Conservation (phyloP, 2,888 invertebrate genomes). For the Epicampocera succincta region DNA sequence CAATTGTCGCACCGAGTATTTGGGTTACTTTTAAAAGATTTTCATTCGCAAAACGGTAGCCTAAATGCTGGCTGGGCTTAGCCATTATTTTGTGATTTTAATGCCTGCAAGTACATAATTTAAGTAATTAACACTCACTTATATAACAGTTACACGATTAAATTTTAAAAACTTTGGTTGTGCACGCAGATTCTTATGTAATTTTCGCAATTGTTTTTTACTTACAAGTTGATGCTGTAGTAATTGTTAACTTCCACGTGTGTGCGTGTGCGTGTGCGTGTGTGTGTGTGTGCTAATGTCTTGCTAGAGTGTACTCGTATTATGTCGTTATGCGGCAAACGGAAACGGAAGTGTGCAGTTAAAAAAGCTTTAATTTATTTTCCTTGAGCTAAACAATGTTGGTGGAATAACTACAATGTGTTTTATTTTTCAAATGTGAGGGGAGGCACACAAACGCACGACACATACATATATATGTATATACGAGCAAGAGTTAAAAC, state of each 20-base stretch:
- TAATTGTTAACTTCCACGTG: constrained; percentile 43
- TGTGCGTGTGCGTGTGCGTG: constrained; percentile 11
- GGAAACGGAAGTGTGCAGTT: constrained; percentile 68
- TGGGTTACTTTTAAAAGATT: no score
- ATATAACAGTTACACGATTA: constrained; percentile 56
- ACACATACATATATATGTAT: neutral
- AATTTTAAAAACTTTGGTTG: constrained; percentile 30
- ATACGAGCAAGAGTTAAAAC: neutral
- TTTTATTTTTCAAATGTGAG: neutral
- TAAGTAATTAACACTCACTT: constrained; percentile 68
- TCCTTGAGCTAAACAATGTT: constrained; percentile 46
- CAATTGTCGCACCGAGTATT: no score
- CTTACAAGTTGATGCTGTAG: constrained; percentile 40
- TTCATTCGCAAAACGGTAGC: no score
- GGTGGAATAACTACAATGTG: constrained; percentile 25
- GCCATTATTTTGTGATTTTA: no score
- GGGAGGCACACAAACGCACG: neutral
- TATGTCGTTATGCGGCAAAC: constrained; percentile 65
- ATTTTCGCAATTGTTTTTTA: constrained; percentile 6
- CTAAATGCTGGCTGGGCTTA: no score
- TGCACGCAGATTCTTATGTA: neutral
- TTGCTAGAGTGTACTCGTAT: constrained; percentile 51
- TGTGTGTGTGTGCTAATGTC: constrained; percentile 24
- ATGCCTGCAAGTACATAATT: constrained; percentile 46
- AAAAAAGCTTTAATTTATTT: constrained; percentile 49